Evolutionary conservation across 2,113 vertebrate species (phyloP), one percentile per base, ranked within the genome.

Genomic region (Picathartes gymnocephalus): DNA sequence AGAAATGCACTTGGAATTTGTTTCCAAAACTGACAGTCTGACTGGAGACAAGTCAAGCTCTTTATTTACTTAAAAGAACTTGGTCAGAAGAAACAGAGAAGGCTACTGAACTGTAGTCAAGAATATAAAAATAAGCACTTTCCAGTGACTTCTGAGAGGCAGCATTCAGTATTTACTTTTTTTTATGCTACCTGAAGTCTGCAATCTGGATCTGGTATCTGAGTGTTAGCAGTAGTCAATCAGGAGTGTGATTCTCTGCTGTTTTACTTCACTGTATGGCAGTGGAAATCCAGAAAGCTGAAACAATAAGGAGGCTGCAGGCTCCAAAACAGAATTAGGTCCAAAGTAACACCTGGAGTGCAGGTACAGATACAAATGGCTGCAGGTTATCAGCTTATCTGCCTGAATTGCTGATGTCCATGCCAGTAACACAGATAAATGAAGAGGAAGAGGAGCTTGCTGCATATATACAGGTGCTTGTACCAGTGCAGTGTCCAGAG

Each of bases 1-100:
- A 94, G 72, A 96, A 97, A 90, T 39, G 31, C 69, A 69, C 69
- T 95, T 81, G 44, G 60, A 95, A 95, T 79, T 86, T 74, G 31
- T 61, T 96, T 93, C 90, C 88, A 96, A 88, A 93, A 94, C 54
- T 48, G 51, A 74, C 27, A 71, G 74, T 66, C 81, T 95, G 88
- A 95, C 85, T 83, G 51, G 60, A 96, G 28, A 86, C 56, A 90
- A 94, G 82, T 96, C 82, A 95, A 96, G 72, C n/a, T 92, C 56
- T 92, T 94, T 93, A 96, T 90, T 86, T 93, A 79, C 72, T 88
- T 74, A 45, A 93, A 86, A 92, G 79, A 73, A 88, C 64, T 88
- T 18, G 15, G 90, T 90, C 88, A 95, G 76, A 96, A 96, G 64
- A 92, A 93, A 54, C 23, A 77, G 60, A 76, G 54, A 94, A 88